Base-by-base conservation (phyloP, 2,888 invertebrate genomes). In the Pilophorus perplexus region DNA sequence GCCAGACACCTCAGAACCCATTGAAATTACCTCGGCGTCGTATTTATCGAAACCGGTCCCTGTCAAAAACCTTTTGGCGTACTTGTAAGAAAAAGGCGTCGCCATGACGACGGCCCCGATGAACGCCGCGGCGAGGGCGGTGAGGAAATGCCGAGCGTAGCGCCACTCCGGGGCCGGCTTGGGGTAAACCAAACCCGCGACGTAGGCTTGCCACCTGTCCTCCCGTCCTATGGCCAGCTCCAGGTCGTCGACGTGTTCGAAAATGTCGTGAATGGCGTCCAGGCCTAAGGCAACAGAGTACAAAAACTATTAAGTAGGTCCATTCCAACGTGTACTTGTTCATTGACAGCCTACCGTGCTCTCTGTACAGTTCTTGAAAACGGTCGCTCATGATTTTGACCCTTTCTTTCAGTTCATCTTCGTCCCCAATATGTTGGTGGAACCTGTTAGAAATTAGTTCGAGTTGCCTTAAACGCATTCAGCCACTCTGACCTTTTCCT, bases 281-380 rank as follows among this genome's bases (percentile, higher is more conserved):
- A 55, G n/a, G 38, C 55, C 55, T 54, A 27, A n/a, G 14, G 25
- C 10, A n/a, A n/a, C n/a, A n/a, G 12, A 33, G 12, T 12, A 10
- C 12, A 33, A 33, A 33, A 33, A 33, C 12, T 33, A 6, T 6
- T 33, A 33, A 10, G 33, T 6, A 33, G 33, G 33, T 33, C 6
- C 12, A 6, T 6, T 33, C 33, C 33, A 8, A 8, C 33, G 12
- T 33, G 33, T 33, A 33, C 33, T 12, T 6, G 33, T 12, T 8
- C 33, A 33, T 33, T 33, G 6, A 23, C 23, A 2, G 38, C 55
- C 22, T 5, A 55, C 55, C 55, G 20, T 38, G 55, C 20, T 37
- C 55, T 55, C 38, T 37, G 55, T 55, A 55, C 0, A 55, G 55
- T 12, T 55, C 55, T 55, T 55, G 33, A 12, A 55, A 18, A 18